Conservation (phyloP, 1,140 invertebrate species). For the Trichomalopsis sarcophagae region DNA sequence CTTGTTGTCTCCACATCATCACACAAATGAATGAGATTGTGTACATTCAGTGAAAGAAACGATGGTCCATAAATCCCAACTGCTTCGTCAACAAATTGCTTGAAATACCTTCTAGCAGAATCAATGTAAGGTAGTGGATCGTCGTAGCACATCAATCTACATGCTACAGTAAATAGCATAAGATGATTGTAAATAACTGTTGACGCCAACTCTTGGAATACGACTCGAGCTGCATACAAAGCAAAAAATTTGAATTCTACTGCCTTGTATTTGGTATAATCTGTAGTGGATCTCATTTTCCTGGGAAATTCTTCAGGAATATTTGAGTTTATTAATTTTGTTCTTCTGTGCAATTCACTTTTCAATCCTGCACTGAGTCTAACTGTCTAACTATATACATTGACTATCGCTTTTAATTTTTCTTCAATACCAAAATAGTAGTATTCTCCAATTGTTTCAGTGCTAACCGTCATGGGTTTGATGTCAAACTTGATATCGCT, state of each 20-base stretch:
- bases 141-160: slow-evolving; percentile 48
- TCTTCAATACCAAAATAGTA: too few relatives aligned
- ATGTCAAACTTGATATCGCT: too few relatives aligned
- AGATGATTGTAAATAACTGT: slow-evolving; percentile 51
- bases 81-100: slow-evolving; percentile 47
- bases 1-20: too few relatives aligned
- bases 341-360: not conserved
- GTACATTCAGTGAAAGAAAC: slow-evolving; percentile 45
- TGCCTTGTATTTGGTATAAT: slow-evolving; percentile 53
- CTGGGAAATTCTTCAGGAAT: slow-evolving; percentile 56
- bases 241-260: slow-evolving; percentile 51
- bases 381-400: not conserved
- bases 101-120: slow-evolving; percentile 49
- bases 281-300: slow-evolving; percentile 49
- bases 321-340: slow-evolving; percentile 34
- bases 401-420: too few relatives aligned
- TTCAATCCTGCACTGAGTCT: not conserved
- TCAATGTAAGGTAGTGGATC: slow-evolving; percentile 35
- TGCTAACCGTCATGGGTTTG: too few relatives aligned
- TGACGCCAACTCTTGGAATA: slow-evolving; percentile 49
- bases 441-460: too few relatives aligned
- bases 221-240: slow-evolving; percentile 52
- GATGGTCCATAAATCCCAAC: slow-evolving; percentile 42
- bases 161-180: slow-evolving; percentile 35
- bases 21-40: too few relatives aligned